These are phyloP conservation scores for Sceloporus undulatus DNA, from an alignment of 2,113 vertebrate species.

Conservation along the genomic window DNA sequence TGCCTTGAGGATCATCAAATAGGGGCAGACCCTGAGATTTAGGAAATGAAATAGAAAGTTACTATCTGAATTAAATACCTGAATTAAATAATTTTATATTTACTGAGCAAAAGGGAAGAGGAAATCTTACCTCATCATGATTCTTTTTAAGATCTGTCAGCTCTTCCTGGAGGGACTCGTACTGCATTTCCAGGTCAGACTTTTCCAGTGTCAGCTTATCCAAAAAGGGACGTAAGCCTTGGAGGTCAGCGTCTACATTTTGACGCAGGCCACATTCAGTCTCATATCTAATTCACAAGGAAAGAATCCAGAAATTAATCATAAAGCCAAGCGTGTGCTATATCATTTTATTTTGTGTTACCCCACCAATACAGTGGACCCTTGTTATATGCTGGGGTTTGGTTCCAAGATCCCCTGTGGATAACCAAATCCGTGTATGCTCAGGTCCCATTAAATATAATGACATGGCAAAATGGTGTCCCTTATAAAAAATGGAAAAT, in stretches of 20 bases:
- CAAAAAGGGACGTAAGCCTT: conserved; percentile 82
- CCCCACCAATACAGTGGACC: too few relatives aligned
- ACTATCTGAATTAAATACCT: background rate
- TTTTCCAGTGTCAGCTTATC: conserved; percentile 86
- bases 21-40: too few relatives aligned
- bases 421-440: too few relatives aligned
- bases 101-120: background rate
- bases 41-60: background rate
- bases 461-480: too few relatives aligned
- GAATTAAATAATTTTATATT: background rate
- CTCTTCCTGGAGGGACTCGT: conserved; percentile 91
- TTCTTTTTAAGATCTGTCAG: conserved; percentile 89
- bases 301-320: background rate
- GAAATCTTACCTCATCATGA: conserved; percentile 83
- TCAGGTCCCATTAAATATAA: too few relatives aligned
- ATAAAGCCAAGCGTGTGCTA: too few relatives aligned
- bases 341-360: too few relatives aligned
- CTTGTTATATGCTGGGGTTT: too few relatives aligned
- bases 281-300: conserved; percentile 78
- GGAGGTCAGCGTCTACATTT: conserved; percentile 87
- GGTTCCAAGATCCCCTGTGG: too few relatives aligned
- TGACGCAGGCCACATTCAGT: conserved; percentile 80
- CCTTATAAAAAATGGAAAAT: too few relatives aligned
- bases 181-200: conserved; percentile 83
- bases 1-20: too few relatives aligned